Evolutionary conservation across 53 echinoderm and acorn worm genomes (phyloP), one percentile per base, ranked within the genome.

Genomic region (Antedon mediterranea): DNA sequence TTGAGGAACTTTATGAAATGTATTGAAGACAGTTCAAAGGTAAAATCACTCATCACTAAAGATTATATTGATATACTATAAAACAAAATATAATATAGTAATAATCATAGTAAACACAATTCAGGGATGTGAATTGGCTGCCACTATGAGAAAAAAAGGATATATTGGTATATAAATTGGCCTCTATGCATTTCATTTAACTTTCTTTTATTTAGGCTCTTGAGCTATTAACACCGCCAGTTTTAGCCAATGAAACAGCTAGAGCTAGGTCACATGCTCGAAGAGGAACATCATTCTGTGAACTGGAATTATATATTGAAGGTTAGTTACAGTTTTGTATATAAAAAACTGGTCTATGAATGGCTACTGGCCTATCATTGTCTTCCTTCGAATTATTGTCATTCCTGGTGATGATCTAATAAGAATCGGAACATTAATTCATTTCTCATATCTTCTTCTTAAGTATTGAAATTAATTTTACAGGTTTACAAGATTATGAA

Each of bases 1-100:
- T 75, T 92, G 29, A 71, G 98, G n/a, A 98, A 98, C 79, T 91
- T 92, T 75, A 89, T 98, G 81, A 98, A 98, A 78, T 90, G 98
- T 71, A 84, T 98, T 26, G 98, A 98, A 75, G 98, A 98, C 74
- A 81, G 86, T 43, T 98, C 98, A 20, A 92, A 85, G 82, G 92
- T 92, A 88, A 30, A 80, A 28, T 23, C 23, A n/a, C n/a, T n/a
- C n/a, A n/a, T 37, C 37, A 37, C 11, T 37, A 37, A 37, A 37
- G 4, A 37, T 37, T 37, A 37, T 37, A 37, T 37, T n/a, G n/a
- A n/a, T n/a, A n/a, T n/a, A n/a, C n/a, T n/a, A n/a, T n/a, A n/a
- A n/a, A n/a, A n/a, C n/a, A n/a, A n/a, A n/a, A n/a, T n/a, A n/a
- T n/a, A n/a, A n/a, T n/a, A n/a, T n/a, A n/a, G n/a, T n/a, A n/a